Base-by-base conservation (phyloP, 2,797 vertebrate genomes). In the Enteromius unitaeniatus region DNA sequence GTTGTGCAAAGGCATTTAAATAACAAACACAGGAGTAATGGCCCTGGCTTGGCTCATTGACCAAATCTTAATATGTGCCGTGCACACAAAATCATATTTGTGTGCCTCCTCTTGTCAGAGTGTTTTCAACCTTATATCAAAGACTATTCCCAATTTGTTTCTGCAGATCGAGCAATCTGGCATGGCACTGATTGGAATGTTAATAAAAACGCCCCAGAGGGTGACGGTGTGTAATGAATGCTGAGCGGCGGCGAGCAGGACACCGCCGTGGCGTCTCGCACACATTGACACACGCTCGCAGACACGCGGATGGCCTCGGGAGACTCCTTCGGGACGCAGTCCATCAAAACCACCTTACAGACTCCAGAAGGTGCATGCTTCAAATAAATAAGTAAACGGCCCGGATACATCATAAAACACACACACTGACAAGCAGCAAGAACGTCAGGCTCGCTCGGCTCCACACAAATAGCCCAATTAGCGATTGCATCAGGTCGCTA, bases 121-220 rank as follows among this genome's bases (percentile, higher is more conserved):
- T 84, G 85, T 90, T 92, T 92, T 91, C 86, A 88, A 88, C 87
- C 85, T 86, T 70, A 67, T 90, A 92, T 93, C 90, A 93, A 92
- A 94, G 90, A 86, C 90, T 88, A 90, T 91, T 94, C 93, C 90
- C 90, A 92, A 89, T 93, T 94, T 93, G 90, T 91, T 91, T 88
- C 90, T 88, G 87, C 73, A 89, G 89, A 89, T 93, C 91, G 88
- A 90, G 92, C 88, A 87, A 87, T 89, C 86, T 81, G 89, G 87
- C 90, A 58, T 64, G 51, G 83, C 62, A 45, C 88, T 88, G 92
- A 93, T 92, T 87, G 80, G 91, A 93, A 93, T 94, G 88, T 90
- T 93, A 93, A 94, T 92, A 90, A 89, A 90, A 89, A 87, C 28
- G 79, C 85, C 85, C 90, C 69, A 80, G 81, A 77, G 81, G 88